Percentiles rank a stretch among this genome's conserved stretches.
Evolutionary conservation across 2,797 vertebrate genomes (phyloP).

Genomic region (Dendrocincla tyrannina): DNA sequence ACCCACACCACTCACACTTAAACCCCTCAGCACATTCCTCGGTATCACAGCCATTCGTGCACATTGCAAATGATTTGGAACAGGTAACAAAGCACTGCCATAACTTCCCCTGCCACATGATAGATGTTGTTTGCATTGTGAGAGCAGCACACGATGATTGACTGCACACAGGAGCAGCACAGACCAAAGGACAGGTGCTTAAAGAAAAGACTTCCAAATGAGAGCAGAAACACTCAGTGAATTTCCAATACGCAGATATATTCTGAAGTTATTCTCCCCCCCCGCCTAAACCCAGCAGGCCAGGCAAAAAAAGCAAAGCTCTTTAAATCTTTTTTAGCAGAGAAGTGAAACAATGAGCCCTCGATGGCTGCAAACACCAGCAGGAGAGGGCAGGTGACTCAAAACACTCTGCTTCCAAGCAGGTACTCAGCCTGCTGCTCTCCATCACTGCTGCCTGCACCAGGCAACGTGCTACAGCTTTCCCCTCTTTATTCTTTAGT

Average conservation of each 20-base stretch:
- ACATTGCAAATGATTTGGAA: background rate
- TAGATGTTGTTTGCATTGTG: background rate
- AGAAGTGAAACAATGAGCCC: background rate
- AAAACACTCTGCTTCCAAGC: accelerated
- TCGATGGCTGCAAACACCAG: background rate
- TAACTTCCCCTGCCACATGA: background rate
- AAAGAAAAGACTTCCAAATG: background rate
- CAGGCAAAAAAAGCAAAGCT: no score
- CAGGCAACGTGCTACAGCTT: background rate
- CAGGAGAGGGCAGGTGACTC: background rate
- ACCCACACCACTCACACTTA: background rate
- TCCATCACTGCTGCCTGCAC: background rate
- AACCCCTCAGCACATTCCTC: background rate
- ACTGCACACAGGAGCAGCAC: background rate
- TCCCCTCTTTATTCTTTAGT: background rate
- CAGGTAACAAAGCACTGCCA: background rate
- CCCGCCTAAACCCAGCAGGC: background rate
- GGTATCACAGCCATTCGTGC: background rate
- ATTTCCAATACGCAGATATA: background rate
- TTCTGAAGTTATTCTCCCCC: background rate
- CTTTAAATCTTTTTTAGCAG: background rate
- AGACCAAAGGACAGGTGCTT: background rate
- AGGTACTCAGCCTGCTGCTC: background rate
- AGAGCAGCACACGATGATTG: background rate
- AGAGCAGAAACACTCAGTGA: background rate